A percentile compares a stretch with the other conserved stretches of the same genome.
These are phyloP conservation scores for Orbicella faveolata DNA, from an alignment of 64 coral and sea anemone species.

Conservation along the genomic window DNA sequence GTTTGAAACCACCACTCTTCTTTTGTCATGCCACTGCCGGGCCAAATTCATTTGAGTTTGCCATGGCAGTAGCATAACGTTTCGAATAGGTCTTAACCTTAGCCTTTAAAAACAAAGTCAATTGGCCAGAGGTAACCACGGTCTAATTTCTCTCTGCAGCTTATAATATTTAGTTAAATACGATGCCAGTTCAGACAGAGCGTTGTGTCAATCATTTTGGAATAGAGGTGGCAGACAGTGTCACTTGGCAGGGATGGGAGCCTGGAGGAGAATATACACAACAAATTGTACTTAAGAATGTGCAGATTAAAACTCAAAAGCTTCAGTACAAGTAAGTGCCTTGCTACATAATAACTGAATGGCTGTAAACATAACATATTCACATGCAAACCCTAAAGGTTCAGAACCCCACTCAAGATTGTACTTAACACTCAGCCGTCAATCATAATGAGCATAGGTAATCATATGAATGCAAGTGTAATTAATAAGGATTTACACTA, in stretches of 20 bases:
- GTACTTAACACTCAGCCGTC: too few relatives aligned
- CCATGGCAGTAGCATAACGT: too few relatives aligned
- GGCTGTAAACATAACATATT: background rate
- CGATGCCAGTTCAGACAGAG: constrained; percentile 66
- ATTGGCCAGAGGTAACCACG: background rate
- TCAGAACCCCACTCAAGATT: too few relatives aligned
- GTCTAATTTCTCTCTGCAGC: background rate
- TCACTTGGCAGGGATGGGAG: constrained; percentile 98
- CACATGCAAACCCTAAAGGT: too few relatives aligned
- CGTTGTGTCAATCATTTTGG: constrained; percentile 72
- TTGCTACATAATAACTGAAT: background rate
- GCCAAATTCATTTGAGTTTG: too few relatives aligned
- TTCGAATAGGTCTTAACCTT: too few relatives aligned
- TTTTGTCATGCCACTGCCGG: too few relatives aligned
- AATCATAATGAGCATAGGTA: too few relatives aligned
- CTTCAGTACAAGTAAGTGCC: constrained; percentile 87
- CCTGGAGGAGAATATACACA: constrained; percentile 99
- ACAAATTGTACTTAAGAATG: constrained; percentile 96
- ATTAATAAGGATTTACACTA: too few relatives aligned
- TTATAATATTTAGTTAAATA: background rate
- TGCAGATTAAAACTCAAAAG: constrained; percentile 98
- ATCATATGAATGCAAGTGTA: too few relatives aligned
- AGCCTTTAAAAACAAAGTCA: too few relatives aligned
- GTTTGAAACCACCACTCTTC: too few relatives aligned
- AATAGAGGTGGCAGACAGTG: constrained; percentile 87